Evolutionary conservation across 2,797 vertebrate species (phyloP).

Genomic region (Ctenochaetus hawaiiensis): DNA sequence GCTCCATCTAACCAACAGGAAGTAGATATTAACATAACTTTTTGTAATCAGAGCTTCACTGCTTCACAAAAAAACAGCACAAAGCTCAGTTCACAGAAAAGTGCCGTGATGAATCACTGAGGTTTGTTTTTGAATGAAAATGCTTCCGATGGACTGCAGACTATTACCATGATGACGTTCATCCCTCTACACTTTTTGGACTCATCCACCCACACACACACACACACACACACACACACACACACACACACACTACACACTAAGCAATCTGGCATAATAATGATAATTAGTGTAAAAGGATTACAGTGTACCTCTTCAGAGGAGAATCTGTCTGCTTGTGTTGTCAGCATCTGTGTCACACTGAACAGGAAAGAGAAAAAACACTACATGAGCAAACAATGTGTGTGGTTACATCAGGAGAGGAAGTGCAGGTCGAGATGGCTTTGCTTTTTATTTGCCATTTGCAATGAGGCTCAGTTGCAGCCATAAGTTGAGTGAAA

Average conservation of each 20-base stretch:
- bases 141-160: constrained; percentile 21
- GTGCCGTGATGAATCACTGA: constrained; percentile 39
- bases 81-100: constrained; percentile 13
- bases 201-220: constrained; percentile 24
- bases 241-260: not conserved
- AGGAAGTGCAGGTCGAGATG: constrained; percentile 15
- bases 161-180: constrained; percentile 31
- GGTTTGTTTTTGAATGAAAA: constrained; percentile 1
- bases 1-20: constrained; percentile 87
- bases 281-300: constrained; percentile 37
- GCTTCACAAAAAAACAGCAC: constrained; percentile 2
- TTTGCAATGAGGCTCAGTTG: not conserved
- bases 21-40: constrained; percentile 10
- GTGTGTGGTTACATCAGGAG: constrained; percentile 14
- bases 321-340: constrained; percentile 94
- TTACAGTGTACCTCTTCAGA: constrained; percentile 90
- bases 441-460: constrained; percentile 1
- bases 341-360: constrained; percentile 96
- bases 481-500: constrained; percentile 18
- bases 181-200: constrained; percentile 15
- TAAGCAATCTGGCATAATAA: constrained; percentile 39
- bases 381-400: constrained; percentile 11
- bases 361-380: constrained; percentile 76
- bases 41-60: not conserved
- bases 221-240: too few relatives aligned